Evolutionary conservation across 64 coral and sea anemone species (phyloP).

Genomic region (Dendronephthya gigantea): DNA sequence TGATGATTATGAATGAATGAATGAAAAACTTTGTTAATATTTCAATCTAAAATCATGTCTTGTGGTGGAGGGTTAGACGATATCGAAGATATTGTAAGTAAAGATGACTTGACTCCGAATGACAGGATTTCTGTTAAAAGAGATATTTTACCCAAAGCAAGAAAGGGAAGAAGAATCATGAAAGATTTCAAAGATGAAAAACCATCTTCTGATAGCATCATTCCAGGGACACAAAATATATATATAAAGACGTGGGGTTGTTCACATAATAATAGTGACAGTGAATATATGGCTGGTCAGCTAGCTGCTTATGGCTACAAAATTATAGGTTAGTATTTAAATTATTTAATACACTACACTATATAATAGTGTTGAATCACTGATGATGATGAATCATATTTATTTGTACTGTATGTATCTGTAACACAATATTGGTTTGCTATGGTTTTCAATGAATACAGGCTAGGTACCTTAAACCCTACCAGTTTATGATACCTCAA

Average conservation of each 20-base stretch:
- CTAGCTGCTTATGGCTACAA: slow-evolving; percentile 90
- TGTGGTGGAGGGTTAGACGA: slow-evolving; percentile 64
- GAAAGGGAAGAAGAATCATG: slow-evolving; percentile 11
- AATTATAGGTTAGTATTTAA: slow-evolving; percentile 61
- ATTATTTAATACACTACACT: no score
- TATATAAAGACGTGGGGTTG: slow-evolving; percentile 91
- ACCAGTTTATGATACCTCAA: not conserved
- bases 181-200: slow-evolving; percentile 14
- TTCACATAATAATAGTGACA: slow-evolving; percentile 95
- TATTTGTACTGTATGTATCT: no score
- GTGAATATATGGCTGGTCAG: slow-evolving; percentile 97
- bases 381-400: no score
- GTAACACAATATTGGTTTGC: no score
- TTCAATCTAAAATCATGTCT: slow-evolving; percentile 33
- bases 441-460: no score
- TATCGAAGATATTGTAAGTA: slow-evolving; percentile 85
- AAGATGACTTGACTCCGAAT: slow-evolving; percentile 65
- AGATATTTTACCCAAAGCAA: slow-evolving; percentile 58
- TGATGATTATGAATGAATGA: no score
- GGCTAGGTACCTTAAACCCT: no score
- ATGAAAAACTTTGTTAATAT: not conserved
- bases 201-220: slow-evolving; percentile 69
- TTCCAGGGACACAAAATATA: slow-evolving; percentile 86
- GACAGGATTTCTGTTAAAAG: slow-evolving; percentile 44
- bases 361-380: no score